Evolutionary conservation across 2,113 vertebrate genomes (phyloP).

Genomic region (Nycticebus coucang): DNA sequence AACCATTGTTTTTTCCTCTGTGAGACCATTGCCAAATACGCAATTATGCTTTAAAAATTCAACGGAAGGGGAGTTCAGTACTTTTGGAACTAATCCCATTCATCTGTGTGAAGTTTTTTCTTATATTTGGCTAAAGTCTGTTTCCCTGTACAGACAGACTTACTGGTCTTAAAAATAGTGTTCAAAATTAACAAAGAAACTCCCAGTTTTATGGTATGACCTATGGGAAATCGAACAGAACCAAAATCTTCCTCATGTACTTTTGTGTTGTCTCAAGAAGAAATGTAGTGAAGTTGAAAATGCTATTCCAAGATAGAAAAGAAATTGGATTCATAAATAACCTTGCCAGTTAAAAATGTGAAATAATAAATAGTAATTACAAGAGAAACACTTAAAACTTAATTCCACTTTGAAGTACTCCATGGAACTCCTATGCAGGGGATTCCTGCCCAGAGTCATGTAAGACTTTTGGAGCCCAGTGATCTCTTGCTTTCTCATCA

Average conservation of each 20-base stretch:
- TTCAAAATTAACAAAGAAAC: slow-evolving; percentile 32
- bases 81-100: slow-evolving; percentile 20
- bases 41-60: slow-evolving; percentile 13
- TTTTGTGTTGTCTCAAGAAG: slow-evolving; percentile 54
- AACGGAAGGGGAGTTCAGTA: not conserved
- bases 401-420: not conserved
- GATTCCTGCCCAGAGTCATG: not conserved
- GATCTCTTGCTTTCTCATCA: not conserved
- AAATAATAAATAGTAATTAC: slow-evolving; percentile 37
- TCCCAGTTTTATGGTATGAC: slow-evolving; percentile 18
- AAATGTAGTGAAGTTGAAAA: slow-evolving; percentile 54
- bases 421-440: not conserved
- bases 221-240: slow-evolving; percentile 1
- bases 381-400: slow-evolving; percentile 10
- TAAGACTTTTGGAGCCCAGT: not conserved
- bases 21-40: not conserved
- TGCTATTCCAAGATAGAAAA: slow-evolving; percentile 41
- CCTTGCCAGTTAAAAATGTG: not conserved
- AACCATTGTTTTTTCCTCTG: slow-evolving; percentile 6
- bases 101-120: slow-evolving; percentile 7
- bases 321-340: slow-evolving; percentile 54
- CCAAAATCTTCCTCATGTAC: slow-evolving; percentile 6
- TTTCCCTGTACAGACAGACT: not conserved
- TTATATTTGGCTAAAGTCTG: slow-evolving; percentile 34
- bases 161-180: not conserved